These are phyloP conservation scores for Caenorhabditis uteleia DNA, from an alignment of 2,888 invertebrate genomes.

Conservation along the genomic window DNA sequence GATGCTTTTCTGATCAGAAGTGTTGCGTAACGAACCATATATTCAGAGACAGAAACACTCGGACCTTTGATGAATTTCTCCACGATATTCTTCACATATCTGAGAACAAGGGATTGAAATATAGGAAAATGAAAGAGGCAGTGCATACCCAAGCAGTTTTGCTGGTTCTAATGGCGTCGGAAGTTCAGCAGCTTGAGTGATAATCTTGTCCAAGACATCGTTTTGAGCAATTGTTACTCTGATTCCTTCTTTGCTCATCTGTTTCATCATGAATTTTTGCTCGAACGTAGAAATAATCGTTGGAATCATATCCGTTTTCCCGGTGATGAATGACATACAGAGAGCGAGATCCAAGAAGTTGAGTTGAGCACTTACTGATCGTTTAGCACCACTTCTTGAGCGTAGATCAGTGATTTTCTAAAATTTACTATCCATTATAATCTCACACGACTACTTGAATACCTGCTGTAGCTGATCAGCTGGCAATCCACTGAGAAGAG, in stretches of 20 bases:
- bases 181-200: slow-evolving; percentile 19
- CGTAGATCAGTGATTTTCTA: slow-evolving; percentile 6
- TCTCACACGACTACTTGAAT: no score
- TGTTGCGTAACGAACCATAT: slow-evolving; percentile 29
- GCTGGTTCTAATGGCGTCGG: slow-evolving; percentile 11
- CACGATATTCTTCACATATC: slow-evolving; percentile 16
- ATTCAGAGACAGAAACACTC: slow-evolving; percentile 12
- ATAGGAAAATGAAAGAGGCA: background rate
- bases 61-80: slow-evolving; percentile 7
- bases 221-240: slow-evolving; percentile 1
- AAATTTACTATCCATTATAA: slow-evolving; percentile 5
- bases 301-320: slow-evolving; percentile 6
- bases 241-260: slow-evolving; percentile 26
- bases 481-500: slow-evolving; percentile 26
- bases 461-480: background rate
- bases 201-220: slow-evolving; percentile 23
- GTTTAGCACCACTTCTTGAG: slow-evolving; percentile 24
- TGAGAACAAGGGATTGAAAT: no score
- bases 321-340: slow-evolving; percentile 16
- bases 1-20: slow-evolving; percentile 29
- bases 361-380: slow-evolving; percentile 28
- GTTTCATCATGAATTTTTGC: slow-evolving; percentile 25
- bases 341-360: slow-evolving; percentile 37
- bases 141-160: slow-evolving; percentile 17
- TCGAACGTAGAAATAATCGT: slow-evolving; percentile 14